Base-by-base conservation (phyloP, 2,113 vertebrate genomes). In the Aptenodytes forsteri region DNA sequence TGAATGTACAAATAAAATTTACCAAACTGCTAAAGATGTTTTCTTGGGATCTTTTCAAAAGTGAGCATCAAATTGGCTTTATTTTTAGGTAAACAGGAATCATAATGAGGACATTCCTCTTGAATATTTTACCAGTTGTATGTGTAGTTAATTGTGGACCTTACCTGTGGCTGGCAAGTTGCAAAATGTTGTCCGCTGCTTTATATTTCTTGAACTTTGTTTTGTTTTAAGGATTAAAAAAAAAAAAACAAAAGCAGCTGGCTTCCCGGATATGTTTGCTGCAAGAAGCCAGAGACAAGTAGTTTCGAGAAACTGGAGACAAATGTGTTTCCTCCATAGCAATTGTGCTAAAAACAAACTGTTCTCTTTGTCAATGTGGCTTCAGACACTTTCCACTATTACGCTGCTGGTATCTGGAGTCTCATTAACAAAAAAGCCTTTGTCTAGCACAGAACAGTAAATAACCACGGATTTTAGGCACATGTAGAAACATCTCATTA, bases 271-370 rank as follows among this genome's bases (percentile, higher is more conserved):
- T 91, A 65, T 54, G 69, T 92, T 91, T 94, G 47, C 75, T 95
- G 70, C 84, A 93, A 95, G 85, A 85, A 97, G 83, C 44, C 82
- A 88, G 90, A 96, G 62, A 86, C 85, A 83, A 93, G 85, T 82
- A 22, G 61, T 93, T 95, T 93, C 2, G 0, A 81, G 75, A 93
- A 94, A 93, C 72, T 90, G 71, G 80, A 95, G 92, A 87, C 80
- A 91, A 88, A 72, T 87, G 61, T 75, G 34, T 95, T 95, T 95
- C 73, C 47, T 95, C 65, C 87, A 69, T 49, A 84, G 70, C 81
- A 96, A 42, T 93, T 89, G 52, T 62, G 62, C 73, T 96, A 38
- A 87, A 96, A 95, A 89, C 56, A 94, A 84, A 67, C 92, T 89
- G 89, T 89, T 91, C 61, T 96, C 56, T 89, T 77, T 58, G 66